Conservation (phyloP, 2,797 vertebrate genomes). For the Meriones psammophilus region DNA sequence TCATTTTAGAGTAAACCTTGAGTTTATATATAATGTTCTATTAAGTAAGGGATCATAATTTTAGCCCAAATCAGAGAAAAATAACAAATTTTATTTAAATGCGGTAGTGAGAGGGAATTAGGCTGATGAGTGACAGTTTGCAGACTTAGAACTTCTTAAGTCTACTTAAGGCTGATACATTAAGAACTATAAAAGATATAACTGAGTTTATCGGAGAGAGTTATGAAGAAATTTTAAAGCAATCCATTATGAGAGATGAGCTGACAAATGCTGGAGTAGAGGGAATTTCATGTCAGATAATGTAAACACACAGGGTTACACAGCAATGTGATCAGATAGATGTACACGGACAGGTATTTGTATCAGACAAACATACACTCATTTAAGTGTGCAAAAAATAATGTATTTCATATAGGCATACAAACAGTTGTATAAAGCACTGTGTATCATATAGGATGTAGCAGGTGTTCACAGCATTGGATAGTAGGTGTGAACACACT, state of each 20-base stretch:
- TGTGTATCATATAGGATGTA: not conserved
- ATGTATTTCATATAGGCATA: not conserved
- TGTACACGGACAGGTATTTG: no score
- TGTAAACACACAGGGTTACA: not conserved
- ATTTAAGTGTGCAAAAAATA: not conserved
- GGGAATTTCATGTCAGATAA: not conserved
- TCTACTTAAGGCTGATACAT: not conserved
- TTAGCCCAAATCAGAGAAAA: slow-evolving; percentile 50
- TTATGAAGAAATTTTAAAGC: not conserved
- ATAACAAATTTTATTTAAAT: slow-evolving; percentile 32
- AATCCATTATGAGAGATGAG: not conserved
- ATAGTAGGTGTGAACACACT: not conserved
- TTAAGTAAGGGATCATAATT: slow-evolving; percentile 30
- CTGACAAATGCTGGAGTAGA: not conserved
- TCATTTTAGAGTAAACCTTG: slow-evolving; percentile 35
- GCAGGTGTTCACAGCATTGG: not conserved
- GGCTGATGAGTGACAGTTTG: slow-evolving; percentile 17
- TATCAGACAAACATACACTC: not conserved
- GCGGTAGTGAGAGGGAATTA: slow-evolving; percentile 18
- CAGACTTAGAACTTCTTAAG: not conserved
- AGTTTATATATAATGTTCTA: slow-evolving; percentile 28
- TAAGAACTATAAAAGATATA: not conserved
- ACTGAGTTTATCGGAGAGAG: not conserved
- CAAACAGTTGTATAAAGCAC: not conserved
- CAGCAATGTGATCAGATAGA: not conserved